A percentile compares a stretch with the other conserved stretches of the same genome.
These are phyloP conservation scores for Drosophila grimshawi DNA, from an alignment of 1,140 invertebrate genomes.

Conservation along the genomic window DNA sequence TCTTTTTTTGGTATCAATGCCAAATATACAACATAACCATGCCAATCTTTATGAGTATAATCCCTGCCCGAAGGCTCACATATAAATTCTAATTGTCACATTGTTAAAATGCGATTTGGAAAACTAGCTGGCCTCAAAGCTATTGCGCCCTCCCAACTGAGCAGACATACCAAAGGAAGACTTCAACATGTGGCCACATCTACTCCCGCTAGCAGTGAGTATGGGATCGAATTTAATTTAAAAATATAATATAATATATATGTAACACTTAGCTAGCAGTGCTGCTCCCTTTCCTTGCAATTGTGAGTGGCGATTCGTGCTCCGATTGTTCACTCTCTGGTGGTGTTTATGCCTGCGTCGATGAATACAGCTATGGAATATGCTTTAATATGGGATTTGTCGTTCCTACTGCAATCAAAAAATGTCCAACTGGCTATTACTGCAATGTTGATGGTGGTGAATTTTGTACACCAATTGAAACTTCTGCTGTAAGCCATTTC, in stretches of 20 bases:
- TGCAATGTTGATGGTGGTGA: slow-evolving; percentile 32
- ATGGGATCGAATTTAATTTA: neutral
- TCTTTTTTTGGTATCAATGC: slow-evolving; percentile 40
- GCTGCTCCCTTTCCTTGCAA: slow-evolving; percentile 2
- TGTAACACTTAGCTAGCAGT: slow-evolving; percentile 12
- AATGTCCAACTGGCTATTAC: slow-evolving; percentile 42
- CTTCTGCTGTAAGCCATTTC: slow-evolving; percentile 24
- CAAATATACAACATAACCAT: slow-evolving; percentile 36
- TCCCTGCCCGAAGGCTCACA: neutral
- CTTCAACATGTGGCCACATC: slow-evolving; percentile 9
- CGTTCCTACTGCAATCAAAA: neutral
- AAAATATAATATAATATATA: neutral
- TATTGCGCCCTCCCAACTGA: slow-evolving; percentile 14
- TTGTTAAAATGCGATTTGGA: slow-evolving; percentile 24
- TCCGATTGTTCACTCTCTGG: slow-evolving; percentile 44
- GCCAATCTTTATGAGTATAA: slow-evolving; percentile 42
- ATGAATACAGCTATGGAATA: slow-evolving; percentile 50
- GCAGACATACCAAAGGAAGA: slow-evolving; percentile 8
- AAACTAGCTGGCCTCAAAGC: slow-evolving; percentile 15
- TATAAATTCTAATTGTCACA: slow-evolving; percentile 24
- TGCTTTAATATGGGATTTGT: slow-evolving; percentile 26
- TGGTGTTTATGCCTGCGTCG: slow-evolving; percentile 44
- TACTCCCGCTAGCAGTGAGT: slow-evolving; percentile 10
- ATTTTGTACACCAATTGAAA: slow-evolving; percentile 37
- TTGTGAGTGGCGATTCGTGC: slow-evolving; percentile 30